These are phyloP conservation scores for Drosophila meridionalis DNA, from an alignment of 2,888 invertebrate species.

Conservation along the genomic window DNA sequence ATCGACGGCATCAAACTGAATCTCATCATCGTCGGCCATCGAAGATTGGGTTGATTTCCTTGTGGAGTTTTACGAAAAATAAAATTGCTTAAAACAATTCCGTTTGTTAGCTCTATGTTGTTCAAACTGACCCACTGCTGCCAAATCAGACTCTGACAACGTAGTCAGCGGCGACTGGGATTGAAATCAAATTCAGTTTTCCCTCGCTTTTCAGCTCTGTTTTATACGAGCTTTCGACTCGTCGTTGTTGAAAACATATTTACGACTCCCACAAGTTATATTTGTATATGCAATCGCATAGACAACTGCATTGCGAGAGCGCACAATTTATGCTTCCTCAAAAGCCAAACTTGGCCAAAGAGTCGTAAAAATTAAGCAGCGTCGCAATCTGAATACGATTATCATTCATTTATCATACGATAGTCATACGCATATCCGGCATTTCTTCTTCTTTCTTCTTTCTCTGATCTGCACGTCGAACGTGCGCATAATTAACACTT, in stretches of 20 bases:
- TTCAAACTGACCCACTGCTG: conserved; percentile 16
- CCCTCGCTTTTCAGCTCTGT: too few species aligned
- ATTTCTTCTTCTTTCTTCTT: neutral
- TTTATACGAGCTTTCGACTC: conserved; percentile 1
- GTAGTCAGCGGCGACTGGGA: conserved; percentile 16
- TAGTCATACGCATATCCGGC: conserved; percentile 57
- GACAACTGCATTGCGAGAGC: conserved; percentile 4
- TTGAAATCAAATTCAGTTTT: neutral
- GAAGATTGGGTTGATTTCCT: neutral
- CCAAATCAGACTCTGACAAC: conserved; percentile 11
- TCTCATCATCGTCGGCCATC: conserved; percentile 63
- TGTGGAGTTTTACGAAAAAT: conserved; percentile 11
- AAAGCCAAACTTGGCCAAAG: conserved; percentile 50
- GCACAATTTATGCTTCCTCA: conserved; percentile 60
- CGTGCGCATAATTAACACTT: conserved; percentile 43
- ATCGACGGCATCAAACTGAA: conserved; percentile 96
- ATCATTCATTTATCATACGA: conserved; percentile 40
- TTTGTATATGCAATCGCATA: conserved; percentile 20
- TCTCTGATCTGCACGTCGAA: conserved; percentile 17
- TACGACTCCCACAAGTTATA: conserved; percentile 25
- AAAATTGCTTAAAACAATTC: conserved; percentile 26
- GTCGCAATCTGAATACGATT: conserved; percentile 46
- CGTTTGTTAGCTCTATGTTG: conserved; percentile 11
- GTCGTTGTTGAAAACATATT: neutral
- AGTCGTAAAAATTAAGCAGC: conserved; percentile 2